A percentile compares a stretch with the other conserved stretches of the same genome.
Evolutionary conservation across 1,140 invertebrate genomes (phyloP).

Genomic region (Paraescarpia echinospica): DNA sequence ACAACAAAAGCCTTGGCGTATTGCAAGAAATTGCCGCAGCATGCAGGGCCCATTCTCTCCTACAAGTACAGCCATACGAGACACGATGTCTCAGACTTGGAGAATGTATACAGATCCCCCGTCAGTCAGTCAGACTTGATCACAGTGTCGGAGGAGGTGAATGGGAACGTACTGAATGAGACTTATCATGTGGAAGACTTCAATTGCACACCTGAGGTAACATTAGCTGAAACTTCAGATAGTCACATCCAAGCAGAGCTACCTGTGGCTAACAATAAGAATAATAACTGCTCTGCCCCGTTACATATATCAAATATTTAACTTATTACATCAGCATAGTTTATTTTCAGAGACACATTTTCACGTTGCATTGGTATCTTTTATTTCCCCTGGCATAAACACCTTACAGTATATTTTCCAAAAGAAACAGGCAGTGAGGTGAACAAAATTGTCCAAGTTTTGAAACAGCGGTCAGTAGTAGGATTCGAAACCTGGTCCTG

Average conservation of each 20-base stretch:
- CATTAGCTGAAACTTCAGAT: not conserved
- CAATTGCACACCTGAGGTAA: not conserved
- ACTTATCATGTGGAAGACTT: conserved; percentile 1
- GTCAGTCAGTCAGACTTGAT: not conserved
- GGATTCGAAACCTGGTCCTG: no score
- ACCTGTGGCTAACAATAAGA: no score
- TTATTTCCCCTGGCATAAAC: no score
- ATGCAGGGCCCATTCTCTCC: not conserved
- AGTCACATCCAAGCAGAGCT: not conserved
- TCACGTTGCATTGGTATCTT: no score
- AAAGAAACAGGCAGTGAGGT: no score
- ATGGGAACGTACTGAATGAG: not conserved
- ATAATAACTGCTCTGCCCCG: no score
- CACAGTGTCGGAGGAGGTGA: not conserved
- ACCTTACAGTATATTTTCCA: no score
- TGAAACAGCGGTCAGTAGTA: no score
- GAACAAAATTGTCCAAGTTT: no score
- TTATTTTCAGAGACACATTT: no score
- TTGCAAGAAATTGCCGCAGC: not conserved
- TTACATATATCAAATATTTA: no score
- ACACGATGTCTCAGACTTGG: not conserved
- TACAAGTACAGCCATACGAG: not conserved
- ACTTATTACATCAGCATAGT: no score
- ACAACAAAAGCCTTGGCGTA: not conserved
- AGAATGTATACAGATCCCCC: not conserved